A percentile compares a stretch with the other conserved stretches of the same genome.
Conservation (phyloP, 2,113 vertebrate genomes). For the Tiliqua scincoides region DNA sequence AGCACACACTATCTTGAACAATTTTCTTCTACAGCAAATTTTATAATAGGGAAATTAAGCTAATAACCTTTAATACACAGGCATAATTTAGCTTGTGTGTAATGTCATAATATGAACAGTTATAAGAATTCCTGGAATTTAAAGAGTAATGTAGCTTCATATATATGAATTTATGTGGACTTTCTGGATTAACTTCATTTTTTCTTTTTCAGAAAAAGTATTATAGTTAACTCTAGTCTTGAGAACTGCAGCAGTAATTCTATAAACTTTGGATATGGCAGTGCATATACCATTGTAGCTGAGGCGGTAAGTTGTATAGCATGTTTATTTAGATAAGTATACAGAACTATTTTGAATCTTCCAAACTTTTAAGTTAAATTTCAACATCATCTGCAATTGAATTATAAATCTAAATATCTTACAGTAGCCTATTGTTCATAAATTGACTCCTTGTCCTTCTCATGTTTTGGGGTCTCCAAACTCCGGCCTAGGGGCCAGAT, state of each 20-base stretch:
- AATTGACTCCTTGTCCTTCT: neutral
- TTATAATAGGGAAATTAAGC: neutral
- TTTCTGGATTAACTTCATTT: neutral
- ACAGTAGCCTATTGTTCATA: neutral
- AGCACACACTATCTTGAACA: neutral
- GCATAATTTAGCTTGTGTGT: neutral
- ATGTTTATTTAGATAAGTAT: neutral
- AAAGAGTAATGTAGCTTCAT: neutral
- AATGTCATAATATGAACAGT: neutral
- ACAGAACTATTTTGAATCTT: neutral
- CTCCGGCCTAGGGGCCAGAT: too few relatives aligned
- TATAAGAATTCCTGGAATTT: neutral
- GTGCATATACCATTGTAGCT: slow-evolving; percentile 85
- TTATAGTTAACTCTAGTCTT: rapidly evolving
- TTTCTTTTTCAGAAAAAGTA: slow-evolving; percentile 37
- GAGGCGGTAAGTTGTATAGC: slow-evolving; percentile 57
- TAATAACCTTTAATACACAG: neutral
- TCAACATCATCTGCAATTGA: neutral
- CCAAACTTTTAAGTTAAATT: neutral
- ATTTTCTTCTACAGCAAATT: neutral
- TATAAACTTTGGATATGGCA: slow-evolving; percentile 79
- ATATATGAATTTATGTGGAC: neutral
- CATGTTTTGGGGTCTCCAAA: too few relatives aligned
- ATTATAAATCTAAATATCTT: neutral
- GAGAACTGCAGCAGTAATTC: slow-evolving; percentile 37